These are phyloP conservation scores for Formica exsecta DNA, from an alignment of 1,140 invertebrate genomes.

Conservation along the genomic window DNA sequence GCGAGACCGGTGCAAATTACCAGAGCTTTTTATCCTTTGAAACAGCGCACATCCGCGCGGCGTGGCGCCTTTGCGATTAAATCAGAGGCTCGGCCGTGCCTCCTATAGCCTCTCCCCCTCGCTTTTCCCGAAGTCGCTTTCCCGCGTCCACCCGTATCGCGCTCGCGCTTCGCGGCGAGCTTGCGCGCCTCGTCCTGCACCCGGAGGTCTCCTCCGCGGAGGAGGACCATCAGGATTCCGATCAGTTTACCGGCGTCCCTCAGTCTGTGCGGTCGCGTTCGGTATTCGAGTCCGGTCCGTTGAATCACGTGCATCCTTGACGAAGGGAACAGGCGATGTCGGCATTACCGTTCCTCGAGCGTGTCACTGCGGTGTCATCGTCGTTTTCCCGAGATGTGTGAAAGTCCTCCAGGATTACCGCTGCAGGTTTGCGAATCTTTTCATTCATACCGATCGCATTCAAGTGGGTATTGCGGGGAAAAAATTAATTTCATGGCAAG, in stretches of 20 bases:
- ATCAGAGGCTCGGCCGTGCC: constrained; percentile 59
- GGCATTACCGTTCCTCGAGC: constrained; percentile 11
- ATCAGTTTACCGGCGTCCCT: constrained; percentile 76
- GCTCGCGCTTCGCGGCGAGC: constrained; percentile 64
- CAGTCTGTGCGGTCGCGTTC: constrained; percentile 69
- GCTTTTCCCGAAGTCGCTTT: constrained; percentile 25
- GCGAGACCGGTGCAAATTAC: constrained; percentile 66
- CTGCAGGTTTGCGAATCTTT: constrained; percentile 62
- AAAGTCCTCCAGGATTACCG: constrained; percentile 52
- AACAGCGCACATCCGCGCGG: constrained; percentile 21
- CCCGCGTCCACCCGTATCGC: background rate
- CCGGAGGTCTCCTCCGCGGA: constrained; percentile 66
- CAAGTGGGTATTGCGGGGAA: background rate
- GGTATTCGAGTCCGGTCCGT: constrained; percentile 17
- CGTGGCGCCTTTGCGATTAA: constrained; percentile 69
- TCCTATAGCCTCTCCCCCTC: constrained; percentile 39
- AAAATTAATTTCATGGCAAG: background rate
- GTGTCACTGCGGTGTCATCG: constrained; percentile 40
- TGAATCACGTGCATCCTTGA: constrained; percentile 65
- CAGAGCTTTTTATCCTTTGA: constrained; percentile 76
- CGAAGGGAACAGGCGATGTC: constrained; percentile 28
- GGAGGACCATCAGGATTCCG: constrained; percentile 74
- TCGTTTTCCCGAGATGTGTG: constrained; percentile 61
- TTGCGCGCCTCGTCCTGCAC: constrained; percentile 75
- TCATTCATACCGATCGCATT: constrained; percentile 6